Base-by-base conservation (phyloP, 2,113 vertebrate genomes). In the Synodontis membranacea region DNA sequence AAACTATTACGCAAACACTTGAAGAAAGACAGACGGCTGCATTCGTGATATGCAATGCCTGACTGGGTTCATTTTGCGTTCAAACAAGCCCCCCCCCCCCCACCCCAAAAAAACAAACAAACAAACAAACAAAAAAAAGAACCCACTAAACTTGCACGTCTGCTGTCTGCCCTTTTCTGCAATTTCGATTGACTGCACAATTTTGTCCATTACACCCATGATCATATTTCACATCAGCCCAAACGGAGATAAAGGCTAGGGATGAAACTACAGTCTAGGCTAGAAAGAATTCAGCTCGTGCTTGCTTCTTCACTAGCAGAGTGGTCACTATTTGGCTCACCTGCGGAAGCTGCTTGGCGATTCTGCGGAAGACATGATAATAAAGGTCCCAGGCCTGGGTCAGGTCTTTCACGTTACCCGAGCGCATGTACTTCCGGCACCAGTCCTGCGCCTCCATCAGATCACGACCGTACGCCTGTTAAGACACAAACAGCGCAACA, bases 301-400 rank as follows among this genome's bases (percentile, higher is more conserved):
- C 42, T 44, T 46, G 70, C 70, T 74, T 46, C 4, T 44, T 28
- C 11, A 6, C 42, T 21, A 52, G 37, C 3, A 39, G 21, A 34
- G 54, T 46, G n/a, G 19, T 4, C 44, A 31, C 11, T 37, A 23
- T 54, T 37, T 7, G 3, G 12, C 91, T 74, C n/a, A 98, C 98
- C 97, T 99, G 98, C 28, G 97, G 98, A 89, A 99, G 94, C 92
- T 99, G 98, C 91, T 99, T 99, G 60, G 98, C 99, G 92, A 99
- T 99, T 1, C 98, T 96, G 81, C 98, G 93, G 95, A 99, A 99
- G 39, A 99, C 98, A 0, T 99, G 98, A 80, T 99, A 99, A 89
- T 99, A 99, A 80, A 99, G 97, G 87, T 99, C 98, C 98, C 98
- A 99, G 82, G 98, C 98, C 89, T 99, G 98, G 0, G 98, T 99